Conservation (phyloP, 2,797 vertebrate genomes). For the Arnoldichthys spilopterus region DNA sequence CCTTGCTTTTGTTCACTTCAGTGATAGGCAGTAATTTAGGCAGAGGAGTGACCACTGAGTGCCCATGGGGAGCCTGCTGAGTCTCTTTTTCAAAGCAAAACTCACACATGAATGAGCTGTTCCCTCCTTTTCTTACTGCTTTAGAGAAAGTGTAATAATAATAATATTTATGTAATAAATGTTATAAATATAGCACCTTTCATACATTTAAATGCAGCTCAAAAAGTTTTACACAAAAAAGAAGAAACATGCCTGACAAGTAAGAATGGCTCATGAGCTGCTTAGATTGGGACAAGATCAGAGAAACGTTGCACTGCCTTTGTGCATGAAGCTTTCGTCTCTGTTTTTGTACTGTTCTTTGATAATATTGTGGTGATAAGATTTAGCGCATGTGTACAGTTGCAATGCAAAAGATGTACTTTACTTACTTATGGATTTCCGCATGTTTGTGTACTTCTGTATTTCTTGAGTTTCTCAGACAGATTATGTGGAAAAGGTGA, state of each 20-base stretch:
- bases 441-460: background rate
- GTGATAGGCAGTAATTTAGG: constrained; percentile 39
- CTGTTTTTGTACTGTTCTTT: background rate
- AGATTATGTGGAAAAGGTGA: background rate
- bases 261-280: constrained; percentile 16
- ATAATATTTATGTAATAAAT: too few species aligned
- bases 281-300: constrained; percentile 35
- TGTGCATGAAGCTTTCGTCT: background rate
- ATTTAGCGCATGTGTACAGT: background rate
- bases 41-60: constrained; percentile 37
- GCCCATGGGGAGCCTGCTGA: constrained; percentile 22
- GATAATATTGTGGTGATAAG: constrained; percentile 8
- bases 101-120: constrained; percentile 30
- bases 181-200: too few species aligned
- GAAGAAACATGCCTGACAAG: too few species aligned
- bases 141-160: constrained; percentile 22
- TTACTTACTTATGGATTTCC: background rate
- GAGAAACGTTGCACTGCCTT: constrained; percentile 25
- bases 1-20: constrained; percentile 47
- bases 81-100: constrained; percentile 37
- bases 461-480: background rate
- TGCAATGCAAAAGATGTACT: background rate
- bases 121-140: constrained; percentile 22
- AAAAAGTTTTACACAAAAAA: too few species aligned
- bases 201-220: too few species aligned